Base-by-base conservation (phyloP, 2,888 invertebrate genomes). In the Schrankia costaestrigalis region DNA sequence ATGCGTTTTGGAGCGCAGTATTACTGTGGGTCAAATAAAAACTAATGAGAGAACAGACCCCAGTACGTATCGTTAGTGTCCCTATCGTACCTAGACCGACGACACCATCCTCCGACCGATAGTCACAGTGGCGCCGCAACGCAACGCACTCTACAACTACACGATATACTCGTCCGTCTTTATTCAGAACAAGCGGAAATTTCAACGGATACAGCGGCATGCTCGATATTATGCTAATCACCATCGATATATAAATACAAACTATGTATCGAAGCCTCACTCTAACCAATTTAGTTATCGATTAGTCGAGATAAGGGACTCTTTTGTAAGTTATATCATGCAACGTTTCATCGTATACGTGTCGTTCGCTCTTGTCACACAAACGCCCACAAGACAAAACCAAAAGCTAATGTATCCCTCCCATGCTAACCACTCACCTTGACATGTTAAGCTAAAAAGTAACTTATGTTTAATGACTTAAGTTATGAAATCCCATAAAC, bases 71-170 rank as follows among this genome's bases (percentile, higher is more conserved):
- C n/a, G n/a, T n/a, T n/a, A n/a, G n/a, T n/a, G n/a, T 53, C 56
- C 63, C 64, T 63, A 59, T 35, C 19, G 36, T 66, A 61, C 13
- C 18, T 22, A 31, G 21, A 27, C 24, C 73, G 73, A 79, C 60
- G 71, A 75, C 82, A 86, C 86, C 87, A 87, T 87, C 87, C 87
- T 87, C 87, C 77, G 86, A 78, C 85, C 85, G 86, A 80, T 69
- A 75, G 80, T 71, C 81, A 53, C 65, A 70, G 68, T 62, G 65
- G 62, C 71, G 67, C 58, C 66, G 64, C 64, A 64, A 42, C 69
- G 70, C 60, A 61, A 62, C 62, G 46, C 54, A 50, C 51, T 51
- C 53, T 50, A 9, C 46, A 35, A 56, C 56, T 56, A 57, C 46
- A 46, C 47, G 57, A 56, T 39, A 45, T 52, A 49, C 54, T 57